phyloP scores from a whole-genome alignment of 64 coral and sea anemone genomes.

The Dendronephthya gigantea region DNA sequence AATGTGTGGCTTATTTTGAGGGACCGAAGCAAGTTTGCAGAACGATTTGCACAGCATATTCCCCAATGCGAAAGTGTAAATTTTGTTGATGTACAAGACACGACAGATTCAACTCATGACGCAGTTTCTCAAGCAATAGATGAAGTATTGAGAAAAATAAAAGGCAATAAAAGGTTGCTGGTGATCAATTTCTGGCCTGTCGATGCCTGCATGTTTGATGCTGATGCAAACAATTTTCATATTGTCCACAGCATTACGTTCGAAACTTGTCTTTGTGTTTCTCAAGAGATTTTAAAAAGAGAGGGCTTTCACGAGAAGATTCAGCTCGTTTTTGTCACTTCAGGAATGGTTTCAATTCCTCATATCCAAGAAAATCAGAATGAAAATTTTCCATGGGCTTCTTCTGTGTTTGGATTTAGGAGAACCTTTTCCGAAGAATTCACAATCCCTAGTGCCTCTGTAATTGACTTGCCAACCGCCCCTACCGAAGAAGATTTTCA shows the following conservation, averaged over 20 bases:
- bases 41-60: not conserved
- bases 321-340: not conserved
- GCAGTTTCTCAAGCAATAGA: not conserved
- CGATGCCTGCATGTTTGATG: not conserved
- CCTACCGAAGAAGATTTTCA: not conserved
- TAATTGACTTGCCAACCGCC: not conserved
- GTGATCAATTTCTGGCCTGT: not conserved
- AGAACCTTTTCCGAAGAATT: not conserved
- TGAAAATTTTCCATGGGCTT: not conserved
- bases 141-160: not conserved
- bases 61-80: not conserved
- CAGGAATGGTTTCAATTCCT: not conserved
- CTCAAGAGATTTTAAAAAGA: not conserved
- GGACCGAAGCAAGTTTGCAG: not conserved
- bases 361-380: not conserved
- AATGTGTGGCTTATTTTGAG: not conserved
- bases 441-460: not conserved
- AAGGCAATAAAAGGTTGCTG: not conserved
- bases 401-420: not conserved
- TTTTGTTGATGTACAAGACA: not conserved
- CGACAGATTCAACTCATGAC: not conserved
- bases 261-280: not conserved
- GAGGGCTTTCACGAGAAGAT: not conserved
- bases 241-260: not conserved
- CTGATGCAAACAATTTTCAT: not conserved